Evolutionary conservation across 2,113 vertebrate species (phyloP), one percentile per base, ranked within the genome.

Genomic region (Microtus montanus): DNA sequence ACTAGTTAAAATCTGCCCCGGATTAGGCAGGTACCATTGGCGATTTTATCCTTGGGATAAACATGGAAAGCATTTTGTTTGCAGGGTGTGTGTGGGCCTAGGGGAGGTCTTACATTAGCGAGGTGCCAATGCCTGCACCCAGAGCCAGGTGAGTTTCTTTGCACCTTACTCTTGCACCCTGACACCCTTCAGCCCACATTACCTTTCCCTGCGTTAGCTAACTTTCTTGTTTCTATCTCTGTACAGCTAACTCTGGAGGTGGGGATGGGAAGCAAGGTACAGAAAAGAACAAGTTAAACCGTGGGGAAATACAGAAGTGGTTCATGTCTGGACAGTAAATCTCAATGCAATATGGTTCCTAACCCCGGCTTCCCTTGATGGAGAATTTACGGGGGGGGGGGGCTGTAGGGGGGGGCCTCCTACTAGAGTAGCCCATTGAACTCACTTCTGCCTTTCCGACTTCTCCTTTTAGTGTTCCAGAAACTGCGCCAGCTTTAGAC

Each of bases 391-490:
- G 26, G 80, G 10, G n/a, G 24, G 24, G 7, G 30, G 17, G n/a
- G n/a, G n/a, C 54, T 33, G 52, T 28, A 28, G 19, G 71, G 44
- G 52, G 68, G 77, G 84, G 33, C 22, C 4, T 87, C 7, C 5
- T 73, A 2, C 35, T 87, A 26, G 70, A 87, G 41, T 26, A 44
- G 28, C 41, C 87, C 30, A 0, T 41, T 71, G 79, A 74, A 66
- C 82, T 96, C 96, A 9, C 79, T 97, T 96, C 90, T 93, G 88
- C 66, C 58, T 95, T 80, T 93, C 63, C 73, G 15, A 70, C 82
- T 83, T 93, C 70, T 85, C 71, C 93, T 90, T 93, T 80, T 84
- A n/a, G 77, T 61, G 73, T 47, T 84, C 41, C 85, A 91, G 73
- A 73, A 95, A 75, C 19, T 83, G 88, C 78, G 47, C 82, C 6